These are phyloP conservation scores for Troides oblongomaculatus DNA, from an alignment of 2,888 invertebrate genomes.

Conservation along the genomic window DNA sequence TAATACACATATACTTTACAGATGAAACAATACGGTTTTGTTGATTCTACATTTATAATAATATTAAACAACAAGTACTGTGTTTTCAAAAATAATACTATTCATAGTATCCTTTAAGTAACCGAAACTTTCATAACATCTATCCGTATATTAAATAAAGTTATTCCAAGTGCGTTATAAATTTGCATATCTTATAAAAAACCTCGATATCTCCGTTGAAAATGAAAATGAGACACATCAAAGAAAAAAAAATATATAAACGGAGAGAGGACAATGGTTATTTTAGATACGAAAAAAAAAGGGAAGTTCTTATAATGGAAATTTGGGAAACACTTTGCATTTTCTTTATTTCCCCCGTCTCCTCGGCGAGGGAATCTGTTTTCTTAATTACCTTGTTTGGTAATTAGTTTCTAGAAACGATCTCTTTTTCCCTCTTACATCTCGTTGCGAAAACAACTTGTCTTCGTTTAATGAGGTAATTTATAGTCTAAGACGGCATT, in stretches of 20 bases:
- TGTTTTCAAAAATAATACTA: no score
- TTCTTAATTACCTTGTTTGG: constrained; percentile 80
- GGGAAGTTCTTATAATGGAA: constrained; percentile 76
- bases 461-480: constrained; percentile 72
- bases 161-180: constrained; percentile 51
- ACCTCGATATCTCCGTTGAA: constrained; percentile 70
- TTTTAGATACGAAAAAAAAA: constrained; percentile 74
- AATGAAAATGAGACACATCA: constrained; percentile 76
- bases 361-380: constrained; percentile 70
- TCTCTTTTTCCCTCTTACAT: constrained; percentile 66
- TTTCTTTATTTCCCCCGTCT: constrained; percentile 71
- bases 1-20: no score
- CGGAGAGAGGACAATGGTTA: constrained; percentile 75
- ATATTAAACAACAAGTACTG: no score
- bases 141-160: constrained; percentile 39
- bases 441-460: constrained; percentile 63
- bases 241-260: constrained; percentile 58
- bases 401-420: constrained; percentile 78
- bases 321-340: constrained; percentile 77
- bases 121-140: not conserved
- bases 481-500: constrained; percentile 54
- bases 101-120: no score
- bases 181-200: constrained; percentile 79
- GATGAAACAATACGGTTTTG: no score
- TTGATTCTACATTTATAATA: no score